These are phyloP conservation scores for Pteronura brasiliensis DNA, from an alignment of 2,113 vertebrate species.

Conservation along the genomic window DNA sequence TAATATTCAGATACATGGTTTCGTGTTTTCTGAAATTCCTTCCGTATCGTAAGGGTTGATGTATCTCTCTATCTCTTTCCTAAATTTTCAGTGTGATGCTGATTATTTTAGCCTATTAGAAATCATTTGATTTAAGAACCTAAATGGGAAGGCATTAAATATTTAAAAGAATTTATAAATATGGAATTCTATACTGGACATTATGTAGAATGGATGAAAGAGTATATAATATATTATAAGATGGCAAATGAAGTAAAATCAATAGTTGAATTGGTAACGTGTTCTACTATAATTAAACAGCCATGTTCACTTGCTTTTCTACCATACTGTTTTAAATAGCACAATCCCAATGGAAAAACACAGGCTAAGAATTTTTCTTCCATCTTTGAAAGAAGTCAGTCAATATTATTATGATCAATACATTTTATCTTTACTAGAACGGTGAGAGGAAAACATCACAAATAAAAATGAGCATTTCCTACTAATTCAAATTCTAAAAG, in stretches of 20 bases:
- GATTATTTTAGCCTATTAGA: conserved; percentile 56
- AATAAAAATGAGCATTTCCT: neutral
- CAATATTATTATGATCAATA: conserved; percentile 53
- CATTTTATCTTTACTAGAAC: conserved; percentile 31
- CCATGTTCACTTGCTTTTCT: conserved; percentile 66
- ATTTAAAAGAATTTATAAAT: conserved; percentile 71
- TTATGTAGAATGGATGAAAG: conserved; percentile 51
- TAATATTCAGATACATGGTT: conserved; percentile 45
- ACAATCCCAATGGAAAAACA: conserved; percentile 53
- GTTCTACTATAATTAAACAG: conserved; percentile 75
- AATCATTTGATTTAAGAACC: conserved; percentile 63
- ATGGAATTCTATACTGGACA: conserved; percentile 46
- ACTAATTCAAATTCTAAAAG: neutral
- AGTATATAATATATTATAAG: conserved; percentile 68
- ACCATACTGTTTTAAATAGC: conserved; percentile 66
- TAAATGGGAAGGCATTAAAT: conserved; percentile 70
- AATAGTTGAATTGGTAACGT: conserved; percentile 67
- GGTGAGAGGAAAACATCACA: neutral
- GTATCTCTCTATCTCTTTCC: conserved; percentile 6
- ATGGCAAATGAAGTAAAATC: conserved; percentile 77
- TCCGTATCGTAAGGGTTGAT: conserved; percentile 32
- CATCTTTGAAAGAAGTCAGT: conserved; percentile 47
- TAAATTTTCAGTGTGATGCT: conserved; percentile 46
- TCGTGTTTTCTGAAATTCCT: conserved; percentile 54
- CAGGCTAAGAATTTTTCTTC: conserved; percentile 31